A percentile compares a stretch with the other conserved stretches of the same genome.
These are phyloP conservation scores for Nettapus auritus DNA, from an alignment of 2,113 vertebrate species.

Conservation along the genomic window DNA sequence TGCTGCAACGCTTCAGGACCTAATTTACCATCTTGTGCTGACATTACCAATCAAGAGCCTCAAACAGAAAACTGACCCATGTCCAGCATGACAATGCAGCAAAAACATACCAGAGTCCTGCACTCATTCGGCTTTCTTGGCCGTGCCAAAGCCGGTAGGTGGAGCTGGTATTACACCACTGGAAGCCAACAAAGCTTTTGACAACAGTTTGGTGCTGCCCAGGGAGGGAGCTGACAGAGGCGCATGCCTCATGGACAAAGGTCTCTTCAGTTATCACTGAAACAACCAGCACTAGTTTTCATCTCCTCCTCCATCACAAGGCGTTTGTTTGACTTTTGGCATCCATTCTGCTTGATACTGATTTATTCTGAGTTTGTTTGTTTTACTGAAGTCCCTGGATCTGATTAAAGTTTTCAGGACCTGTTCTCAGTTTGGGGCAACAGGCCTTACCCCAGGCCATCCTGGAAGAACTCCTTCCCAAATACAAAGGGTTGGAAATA, in stretches of 20 bases:
- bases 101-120: fast-evolving
- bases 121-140: fast-evolving
- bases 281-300: not conserved
- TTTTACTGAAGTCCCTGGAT: too few relatives aligned
- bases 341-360: not conserved
- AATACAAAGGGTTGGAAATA: not conserved
- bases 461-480: not conserved
- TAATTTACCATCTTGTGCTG: too few relatives aligned
- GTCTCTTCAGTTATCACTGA: too few relatives aligned
- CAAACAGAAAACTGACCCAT: fast-evolving
- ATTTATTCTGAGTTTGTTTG: not conserved
- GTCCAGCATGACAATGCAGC: not conserved
- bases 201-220: fast-evolving
- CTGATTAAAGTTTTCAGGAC: fast-evolving
- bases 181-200: too few relatives aligned
- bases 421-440: fast-evolving
- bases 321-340: not conserved
- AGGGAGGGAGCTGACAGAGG: not conserved
- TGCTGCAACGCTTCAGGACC: not conserved
- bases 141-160: fast-evolving
- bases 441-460: fast-evolving
- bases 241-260: fast-evolving
- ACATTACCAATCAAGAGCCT: too few relatives aligned
- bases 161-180: too few relatives aligned
- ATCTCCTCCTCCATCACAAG: not conserved